A percentile compares a stretch with the other conserved stretches of the same genome.
phyloP scores from a whole-genome alignment of 2,888 invertebrate genomes.

The Blastobasis adustella region DNA sequence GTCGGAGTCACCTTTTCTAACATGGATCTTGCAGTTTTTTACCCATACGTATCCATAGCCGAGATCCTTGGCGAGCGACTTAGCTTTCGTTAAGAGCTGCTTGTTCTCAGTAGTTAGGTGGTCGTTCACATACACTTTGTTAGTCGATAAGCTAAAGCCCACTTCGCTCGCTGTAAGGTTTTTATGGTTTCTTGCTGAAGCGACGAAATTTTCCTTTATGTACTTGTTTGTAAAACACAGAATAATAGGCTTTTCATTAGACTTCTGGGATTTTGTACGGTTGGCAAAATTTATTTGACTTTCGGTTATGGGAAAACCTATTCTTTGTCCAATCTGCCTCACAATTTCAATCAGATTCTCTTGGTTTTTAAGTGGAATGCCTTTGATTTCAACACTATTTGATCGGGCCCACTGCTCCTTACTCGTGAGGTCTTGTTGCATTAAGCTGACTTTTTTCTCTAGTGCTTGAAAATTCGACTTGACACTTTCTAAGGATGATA shows the following conservation, averaged over 20 bases:
- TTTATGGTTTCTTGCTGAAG: not conserved
- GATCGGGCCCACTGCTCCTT: not conserved
- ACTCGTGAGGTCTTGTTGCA: not conserved
- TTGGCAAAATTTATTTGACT: slow-evolving; percentile 7
- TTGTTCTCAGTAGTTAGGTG: slow-evolving; percentile 4
- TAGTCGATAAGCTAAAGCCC: not conserved
- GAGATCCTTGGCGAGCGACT: slow-evolving; percentile 6
- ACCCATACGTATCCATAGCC: slow-evolving; percentile 7
- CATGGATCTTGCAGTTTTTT: slow-evolving; percentile 10
- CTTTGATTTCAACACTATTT: slow-evolving; percentile 4
- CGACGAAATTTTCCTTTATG: too few relatives aligned
- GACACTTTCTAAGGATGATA: too few relatives aligned
- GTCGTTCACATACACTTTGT: not conserved
- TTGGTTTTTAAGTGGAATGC: not conserved
- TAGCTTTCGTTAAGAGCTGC: slow-evolving; percentile 5
- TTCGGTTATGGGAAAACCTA: not conserved
- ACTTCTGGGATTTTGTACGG: slow-evolving; percentile 3
- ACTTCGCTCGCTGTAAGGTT: not conserved
- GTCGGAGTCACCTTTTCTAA: slow-evolving; percentile 6
- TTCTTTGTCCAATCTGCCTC: not conserved
- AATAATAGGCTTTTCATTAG: slow-evolving; percentile 9
- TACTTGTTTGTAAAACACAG: slow-evolving; percentile 1
- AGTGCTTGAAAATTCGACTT: too few relatives aligned
- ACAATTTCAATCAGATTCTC: slow-evolving; percentile 2
- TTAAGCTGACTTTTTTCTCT: not conserved